Evolutionary conservation across 1,140 invertebrate species (phyloP).

Genomic region (Drosophila yakuba): DNA sequence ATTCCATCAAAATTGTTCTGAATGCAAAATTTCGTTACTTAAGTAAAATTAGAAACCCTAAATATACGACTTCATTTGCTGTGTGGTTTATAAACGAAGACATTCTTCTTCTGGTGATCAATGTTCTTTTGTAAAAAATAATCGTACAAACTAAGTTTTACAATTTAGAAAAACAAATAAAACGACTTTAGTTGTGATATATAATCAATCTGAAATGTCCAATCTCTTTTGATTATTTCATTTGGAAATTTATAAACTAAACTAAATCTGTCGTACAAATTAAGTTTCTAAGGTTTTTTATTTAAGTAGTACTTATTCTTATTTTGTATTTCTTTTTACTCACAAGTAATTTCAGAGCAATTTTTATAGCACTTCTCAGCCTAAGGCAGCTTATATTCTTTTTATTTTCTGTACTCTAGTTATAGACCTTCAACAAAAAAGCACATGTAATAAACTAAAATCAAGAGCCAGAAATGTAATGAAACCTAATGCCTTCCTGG

Average conservation of each 20-base stretch:
- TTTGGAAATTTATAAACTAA: constrained; percentile 4
- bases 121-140: not conserved
- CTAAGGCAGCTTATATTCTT: constrained; percentile 32
- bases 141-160: constrained; percentile 30
- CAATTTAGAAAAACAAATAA: not conserved
- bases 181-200: no score
- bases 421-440: constrained; percentile 1
- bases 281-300: constrained; percentile 41
- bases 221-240: not conserved
- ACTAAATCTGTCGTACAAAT: constrained; percentile 21
- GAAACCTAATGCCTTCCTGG: not conserved
- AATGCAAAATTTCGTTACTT: constrained; percentile 74
- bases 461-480: not conserved
- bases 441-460: constrained; percentile 15
- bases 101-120: not conserved
- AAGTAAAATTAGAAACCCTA: constrained; percentile 37
- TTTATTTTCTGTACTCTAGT: constrained; percentile 16
- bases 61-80: constrained; percentile 13
- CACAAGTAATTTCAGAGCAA: constrained; percentile 69
- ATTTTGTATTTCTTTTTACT: constrained; percentile 51
- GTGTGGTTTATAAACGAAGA: constrained; percentile 21
- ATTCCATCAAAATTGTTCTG: constrained; percentile 81
- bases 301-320: constrained; percentile 56
- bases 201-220: not conserved
- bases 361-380: constrained; percentile 49